phyloP scores from a whole-genome alignment of 2,888 invertebrate species.

The Mimas tiliae region DNA sequence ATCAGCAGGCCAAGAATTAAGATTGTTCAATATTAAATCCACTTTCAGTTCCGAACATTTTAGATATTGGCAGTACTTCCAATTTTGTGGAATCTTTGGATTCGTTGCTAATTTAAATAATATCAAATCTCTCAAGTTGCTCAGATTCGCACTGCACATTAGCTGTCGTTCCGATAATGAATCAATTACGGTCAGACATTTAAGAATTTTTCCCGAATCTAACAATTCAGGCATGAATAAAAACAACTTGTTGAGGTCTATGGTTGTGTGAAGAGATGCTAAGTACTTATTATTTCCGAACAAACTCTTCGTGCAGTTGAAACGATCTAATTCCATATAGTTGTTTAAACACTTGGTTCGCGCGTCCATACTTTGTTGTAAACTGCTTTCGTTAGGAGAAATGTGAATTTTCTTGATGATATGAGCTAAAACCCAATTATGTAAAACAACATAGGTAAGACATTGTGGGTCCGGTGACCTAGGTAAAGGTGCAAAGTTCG shows the following conservation, averaged over 20 bases:
- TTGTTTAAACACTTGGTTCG: conserved; percentile 86
- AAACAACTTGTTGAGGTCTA: conserved; percentile 81
- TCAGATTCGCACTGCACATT: conserved; percentile 78
- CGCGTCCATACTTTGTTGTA: conserved; percentile 81
- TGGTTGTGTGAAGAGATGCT: conserved; percentile 85
- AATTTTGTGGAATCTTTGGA: conserved; percentile 71
- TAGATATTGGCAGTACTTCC: conserved; percentile 82
- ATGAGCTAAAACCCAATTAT: conserved; percentile 88
- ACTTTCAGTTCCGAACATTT: conserved; percentile 78
- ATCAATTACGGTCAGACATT: conserved; percentile 82
- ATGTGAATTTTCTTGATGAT: conserved; percentile 87
- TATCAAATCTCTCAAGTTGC: conserved; percentile 84
- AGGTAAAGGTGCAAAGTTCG: conserved; percentile 72
- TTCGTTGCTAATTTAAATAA: conserved; percentile 85
- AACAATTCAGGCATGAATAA: conserved; percentile 75
- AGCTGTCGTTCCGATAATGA: conserved; percentile 85
- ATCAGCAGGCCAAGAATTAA: conserved; percentile 83
- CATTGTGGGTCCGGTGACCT: conserved; percentile 80
- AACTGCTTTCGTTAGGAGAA: conserved; percentile 74
- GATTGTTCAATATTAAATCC: conserved; percentile 81
- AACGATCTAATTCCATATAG: conserved; percentile 83
- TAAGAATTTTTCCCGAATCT: conserved; percentile 72
- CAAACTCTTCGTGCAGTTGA: conserved; percentile 79
- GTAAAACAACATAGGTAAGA: conserved; percentile 86
- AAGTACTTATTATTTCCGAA: conserved; percentile 85